Evolutionary conservation across 2,113 vertebrate genomes (phyloP).

Genomic region (Cyanoliseus patagonus): DNA sequence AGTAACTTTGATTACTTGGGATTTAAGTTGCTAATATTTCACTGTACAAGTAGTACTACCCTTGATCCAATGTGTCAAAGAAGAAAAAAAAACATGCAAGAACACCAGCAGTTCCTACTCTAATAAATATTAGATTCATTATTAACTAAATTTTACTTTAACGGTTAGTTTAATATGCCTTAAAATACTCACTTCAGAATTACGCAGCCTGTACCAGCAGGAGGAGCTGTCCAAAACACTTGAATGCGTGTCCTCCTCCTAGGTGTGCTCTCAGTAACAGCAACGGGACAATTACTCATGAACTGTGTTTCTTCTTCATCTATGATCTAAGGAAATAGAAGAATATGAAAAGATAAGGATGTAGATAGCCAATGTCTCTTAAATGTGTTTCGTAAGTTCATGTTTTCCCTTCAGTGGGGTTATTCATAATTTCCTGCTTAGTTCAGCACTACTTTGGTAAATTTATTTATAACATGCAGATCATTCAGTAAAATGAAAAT

Average conservation of each 20-base stretch:
- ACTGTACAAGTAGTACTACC: not conserved
- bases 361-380: not conserved
- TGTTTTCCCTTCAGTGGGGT: not conserved
- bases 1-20: not conserved
- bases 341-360: not conserved
- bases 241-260: slow-evolving; percentile 92
- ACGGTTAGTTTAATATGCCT: not conserved
- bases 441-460: not conserved
- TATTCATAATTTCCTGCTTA: not conserved
- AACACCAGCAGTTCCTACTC: not conserved
- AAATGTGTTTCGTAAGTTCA: not conserved
- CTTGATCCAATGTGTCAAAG: not conserved
- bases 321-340: slow-evolving; percentile 83
- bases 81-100: not conserved
- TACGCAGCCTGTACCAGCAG: slow-evolving; percentile 88
- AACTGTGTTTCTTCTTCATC: slow-evolving; percentile 98
- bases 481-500: not conserved
- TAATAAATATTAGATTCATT: not conserved
- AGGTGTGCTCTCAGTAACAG: slow-evolving; percentile 95
- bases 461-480: not conserved
- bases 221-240: slow-evolving; percentile 93
- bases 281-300: slow-evolving; percentile 96
- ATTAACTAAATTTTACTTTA: not conserved
- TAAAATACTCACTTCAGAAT: slow-evolving; percentile 88
- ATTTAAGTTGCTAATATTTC: not conserved